These are phyloP conservation scores for Colistium nudipinnis DNA, from an alignment of 2,113 vertebrate species.

Conservation along the genomic window DNA sequence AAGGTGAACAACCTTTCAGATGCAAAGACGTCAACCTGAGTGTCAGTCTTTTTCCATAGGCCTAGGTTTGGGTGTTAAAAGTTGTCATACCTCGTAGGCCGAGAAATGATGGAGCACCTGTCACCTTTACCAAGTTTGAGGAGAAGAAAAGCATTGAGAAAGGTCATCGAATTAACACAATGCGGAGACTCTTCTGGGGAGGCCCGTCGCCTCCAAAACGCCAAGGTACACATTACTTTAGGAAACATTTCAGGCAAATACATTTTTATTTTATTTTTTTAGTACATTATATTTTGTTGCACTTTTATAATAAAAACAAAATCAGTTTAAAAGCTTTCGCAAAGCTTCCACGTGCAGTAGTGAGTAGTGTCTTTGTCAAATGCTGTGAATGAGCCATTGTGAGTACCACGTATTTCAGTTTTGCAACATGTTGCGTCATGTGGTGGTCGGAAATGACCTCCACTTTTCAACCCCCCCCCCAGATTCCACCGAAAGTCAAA, in stretches of 20 bases:
- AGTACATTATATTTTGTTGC: too few relatives aligned
- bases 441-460: background rate
- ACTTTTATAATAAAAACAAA: too few relatives aligned
- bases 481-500: constrained; percentile 71
- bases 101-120: constrained; percentile 48
- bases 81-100: constrained; percentile 46
- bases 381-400: background rate
- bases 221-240: constrained; percentile 55
- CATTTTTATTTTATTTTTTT: too few relatives aligned
- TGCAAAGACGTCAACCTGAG: background rate
- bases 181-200: constrained; percentile 81
- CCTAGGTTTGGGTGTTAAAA: background rate
- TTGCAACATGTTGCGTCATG: background rate
- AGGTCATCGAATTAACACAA: constrained; percentile 75
- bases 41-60: constrained; percentile 9
- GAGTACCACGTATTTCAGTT: background rate
- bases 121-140: constrained; percentile 79
- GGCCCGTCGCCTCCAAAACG: constrained; percentile 72
- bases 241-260: too few relatives aligned
- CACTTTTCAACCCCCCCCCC: background rate
- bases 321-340: too few relatives aligned
- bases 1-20: constrained; percentile 63
- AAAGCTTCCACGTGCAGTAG: background rate
- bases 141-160: constrained; percentile 82
- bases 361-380: background rate